Percentiles rank a stretch among this genome's conserved stretches.
Conservation (phyloP, 2,113 vertebrate genomes). For the Nesoenas mayeri region DNA sequence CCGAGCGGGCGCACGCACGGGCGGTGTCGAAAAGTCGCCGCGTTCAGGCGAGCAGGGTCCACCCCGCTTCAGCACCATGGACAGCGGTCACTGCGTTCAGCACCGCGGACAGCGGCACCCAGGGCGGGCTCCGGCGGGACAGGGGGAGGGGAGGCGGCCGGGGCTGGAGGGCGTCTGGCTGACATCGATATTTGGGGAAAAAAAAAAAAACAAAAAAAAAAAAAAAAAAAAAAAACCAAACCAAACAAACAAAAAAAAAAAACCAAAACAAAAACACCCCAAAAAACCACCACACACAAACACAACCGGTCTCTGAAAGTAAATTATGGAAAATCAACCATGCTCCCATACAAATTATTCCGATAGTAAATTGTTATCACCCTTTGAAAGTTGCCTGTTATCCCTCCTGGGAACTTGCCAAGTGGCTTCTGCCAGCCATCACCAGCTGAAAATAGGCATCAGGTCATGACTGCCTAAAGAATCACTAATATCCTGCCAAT, state of each 20-base stretch:
- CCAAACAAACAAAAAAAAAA: too few species aligned
- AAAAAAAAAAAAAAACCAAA: too few species aligned
- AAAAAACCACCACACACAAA: too few species aligned
- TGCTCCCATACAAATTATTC: not conserved
- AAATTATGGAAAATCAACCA: not conserved
- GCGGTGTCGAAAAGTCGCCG: not conserved
- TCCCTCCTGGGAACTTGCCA: not conserved
- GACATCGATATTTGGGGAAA: too few species aligned
- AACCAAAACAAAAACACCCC: too few species aligned
- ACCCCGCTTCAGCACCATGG: constrained; percentile 61
- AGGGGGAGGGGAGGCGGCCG: too few species aligned
- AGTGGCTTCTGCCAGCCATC: not conserved
- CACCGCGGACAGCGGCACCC: not conserved
- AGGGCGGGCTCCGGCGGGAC: not conserved
- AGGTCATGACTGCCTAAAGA: not conserved
- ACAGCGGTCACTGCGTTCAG: constrained; percentile 6
- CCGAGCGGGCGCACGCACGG: not conserved
- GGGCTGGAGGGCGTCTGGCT: too few species aligned
- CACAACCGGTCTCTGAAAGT: too few species aligned
- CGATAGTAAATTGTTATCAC: fast-evolving
- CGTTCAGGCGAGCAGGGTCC: not conserved
- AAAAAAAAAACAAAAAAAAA: too few species aligned
- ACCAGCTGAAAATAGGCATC: not conserved
- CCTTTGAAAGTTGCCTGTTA: not conserved
- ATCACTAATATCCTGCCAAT: not conserved